These are phyloP conservation scores for Hymenopus coronatus DNA, from an alignment of 2,888 invertebrate species.

Conservation along the genomic window DNA sequence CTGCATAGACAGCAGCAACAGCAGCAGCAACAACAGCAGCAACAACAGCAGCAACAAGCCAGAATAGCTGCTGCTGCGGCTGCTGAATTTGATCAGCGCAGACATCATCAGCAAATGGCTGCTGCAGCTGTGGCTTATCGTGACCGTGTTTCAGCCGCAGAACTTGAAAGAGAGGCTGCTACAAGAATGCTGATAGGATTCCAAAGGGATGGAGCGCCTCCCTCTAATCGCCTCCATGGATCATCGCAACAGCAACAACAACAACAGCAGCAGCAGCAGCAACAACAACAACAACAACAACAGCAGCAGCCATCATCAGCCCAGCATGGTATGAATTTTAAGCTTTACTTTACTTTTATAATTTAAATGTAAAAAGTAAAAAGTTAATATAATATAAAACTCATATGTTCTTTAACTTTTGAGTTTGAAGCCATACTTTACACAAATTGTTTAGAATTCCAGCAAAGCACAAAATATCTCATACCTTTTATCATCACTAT, in stretches of 20 bases:
- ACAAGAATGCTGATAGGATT: constrained; percentile 25
- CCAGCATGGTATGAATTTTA: not conserved
- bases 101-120: constrained; percentile 36
- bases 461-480: too few species aligned
- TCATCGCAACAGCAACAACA: constrained; percentile 39
- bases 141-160: constrained; percentile 8
- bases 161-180: constrained; percentile 27
- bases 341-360: too few species aligned
- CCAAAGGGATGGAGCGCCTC: constrained; percentile 33
- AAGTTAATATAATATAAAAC: too few species aligned
- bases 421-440: too few species aligned
- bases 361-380: too few species aligned
- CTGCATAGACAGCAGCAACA: constrained; percentile 48
- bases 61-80: constrained; percentile 35
- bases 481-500: too few species aligned
- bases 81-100: constrained; percentile 42
- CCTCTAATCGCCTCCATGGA: not conserved
- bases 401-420: too few species aligned
- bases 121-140: constrained; percentile 28
- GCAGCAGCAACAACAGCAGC: constrained; percentile 39
- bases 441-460: too few species aligned
- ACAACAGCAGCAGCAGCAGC: constrained; percentile 37
- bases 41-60: constrained; percentile 36
- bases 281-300: constrained; percentile 22
- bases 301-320: constrained; percentile 33